Evolutionary conservation across 2,113 vertebrate genomes (phyloP).

Genomic region (Podilymbus podiceps): DNA sequence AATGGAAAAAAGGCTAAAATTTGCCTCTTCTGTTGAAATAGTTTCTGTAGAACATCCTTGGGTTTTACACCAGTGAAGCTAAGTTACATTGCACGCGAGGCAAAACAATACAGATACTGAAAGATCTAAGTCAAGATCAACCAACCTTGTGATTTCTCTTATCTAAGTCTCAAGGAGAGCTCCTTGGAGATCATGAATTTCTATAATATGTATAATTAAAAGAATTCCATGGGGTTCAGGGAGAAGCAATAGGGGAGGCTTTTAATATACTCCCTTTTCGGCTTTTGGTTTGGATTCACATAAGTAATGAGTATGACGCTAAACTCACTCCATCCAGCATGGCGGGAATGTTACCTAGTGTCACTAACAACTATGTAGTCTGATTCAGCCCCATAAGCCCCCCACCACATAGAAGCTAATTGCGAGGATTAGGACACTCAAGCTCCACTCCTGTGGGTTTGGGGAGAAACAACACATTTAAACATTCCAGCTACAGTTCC

Average conservation of each 20-base stretch:
- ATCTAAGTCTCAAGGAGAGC: not conserved
- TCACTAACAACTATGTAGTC: constrained; percentile 24
- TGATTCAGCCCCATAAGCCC: constrained; percentile 30
- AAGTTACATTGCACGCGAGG: not conserved
- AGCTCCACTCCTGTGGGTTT: constrained; percentile 67
- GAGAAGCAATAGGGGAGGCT: not conserved
- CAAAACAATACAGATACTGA: not conserved
- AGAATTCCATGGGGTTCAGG: not conserved
- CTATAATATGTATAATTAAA: not conserved
- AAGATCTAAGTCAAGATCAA: not conserved
- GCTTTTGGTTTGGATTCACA: not conserved
- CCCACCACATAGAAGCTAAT: constrained; percentile 45
- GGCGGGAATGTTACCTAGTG: constrained; percentile 12
- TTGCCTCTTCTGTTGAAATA: not conserved
- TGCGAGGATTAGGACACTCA: constrained; percentile 71
- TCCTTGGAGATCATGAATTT: not conserved
- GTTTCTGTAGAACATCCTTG: not conserved
- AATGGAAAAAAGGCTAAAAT: not conserved
- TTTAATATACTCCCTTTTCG: not conserved
- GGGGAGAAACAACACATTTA: constrained; percentile 76
- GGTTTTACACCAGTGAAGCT: not conserved
- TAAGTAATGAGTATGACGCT: not conserved
- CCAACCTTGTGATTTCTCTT: not conserved
- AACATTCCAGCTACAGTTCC: constrained; percentile 81
- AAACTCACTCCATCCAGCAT: not conserved